Conservation (phyloP, 2,113 vertebrate genomes). For the Leptocoma aspasia region DNA sequence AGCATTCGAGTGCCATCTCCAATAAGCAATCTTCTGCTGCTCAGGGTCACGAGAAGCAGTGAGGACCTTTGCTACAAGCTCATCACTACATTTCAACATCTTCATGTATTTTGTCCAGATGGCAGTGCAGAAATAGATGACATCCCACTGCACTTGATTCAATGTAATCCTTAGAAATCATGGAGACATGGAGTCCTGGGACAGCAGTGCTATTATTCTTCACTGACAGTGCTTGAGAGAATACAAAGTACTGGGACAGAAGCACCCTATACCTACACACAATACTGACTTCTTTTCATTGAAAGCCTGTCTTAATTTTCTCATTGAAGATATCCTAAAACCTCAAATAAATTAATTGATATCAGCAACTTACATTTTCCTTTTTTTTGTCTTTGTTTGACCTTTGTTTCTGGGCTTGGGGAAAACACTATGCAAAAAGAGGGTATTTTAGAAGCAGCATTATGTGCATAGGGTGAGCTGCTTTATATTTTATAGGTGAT, state of each 20-base stretch:
- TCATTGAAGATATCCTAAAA: neutral
- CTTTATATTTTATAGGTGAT: neutral
- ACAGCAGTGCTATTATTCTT: neutral
- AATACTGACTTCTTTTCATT: neutral
- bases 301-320: neutral
- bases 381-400: neutral
- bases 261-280: neutral
- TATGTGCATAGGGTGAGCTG: neutral
- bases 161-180: neutral
- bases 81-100: neutral
- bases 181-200: neutral
- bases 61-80: neutral
- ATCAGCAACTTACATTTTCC: neutral
- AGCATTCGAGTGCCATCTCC: neutral
- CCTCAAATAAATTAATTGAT: neutral
- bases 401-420: neutral
- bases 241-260: neutral
- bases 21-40: neutral
- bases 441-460: neutral
- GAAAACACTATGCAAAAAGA: neutral
- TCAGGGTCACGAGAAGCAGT: rapidly evolving
- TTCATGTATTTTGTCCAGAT: neutral
- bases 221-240: neutral
- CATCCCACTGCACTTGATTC: neutral
- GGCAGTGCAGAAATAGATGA: neutral